Percentiles rank a stretch among this genome's conserved stretches.
Conservation (phyloP, 2,888 invertebrate genomes). For the Gnatocerus cornutus region DNA sequence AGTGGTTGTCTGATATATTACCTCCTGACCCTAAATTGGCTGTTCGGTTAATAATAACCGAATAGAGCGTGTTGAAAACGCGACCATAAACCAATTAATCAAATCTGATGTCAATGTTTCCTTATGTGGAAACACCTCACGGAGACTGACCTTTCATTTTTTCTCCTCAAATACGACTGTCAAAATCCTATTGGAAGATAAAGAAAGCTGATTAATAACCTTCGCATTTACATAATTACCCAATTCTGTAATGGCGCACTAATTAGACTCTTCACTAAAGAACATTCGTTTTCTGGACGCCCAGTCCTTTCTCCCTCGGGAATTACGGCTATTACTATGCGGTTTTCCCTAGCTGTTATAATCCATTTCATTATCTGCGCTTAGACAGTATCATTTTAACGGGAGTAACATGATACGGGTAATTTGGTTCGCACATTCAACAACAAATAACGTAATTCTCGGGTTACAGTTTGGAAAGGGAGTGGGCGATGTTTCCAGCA, state of each 20-base stretch:
- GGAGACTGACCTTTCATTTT: constrained; percentile 28
- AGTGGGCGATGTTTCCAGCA: constrained; percentile 33
- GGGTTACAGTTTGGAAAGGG: constrained; percentile 44
- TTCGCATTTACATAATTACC: constrained; percentile 37
- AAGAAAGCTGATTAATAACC: constrained; percentile 21
- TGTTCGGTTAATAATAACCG: constrained; percentile 52
- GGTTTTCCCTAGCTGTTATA: constrained; percentile 49
- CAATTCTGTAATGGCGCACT: constrained; percentile 24
- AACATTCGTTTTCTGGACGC: not conserved
- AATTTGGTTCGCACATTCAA: constrained; percentile 53
- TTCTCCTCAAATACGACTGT: constrained; percentile 24
- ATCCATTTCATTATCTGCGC: constrained; percentile 52
- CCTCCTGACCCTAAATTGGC: constrained; percentile 55
- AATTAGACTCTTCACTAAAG: constrained; percentile 11
- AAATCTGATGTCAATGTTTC: constrained; percentile 45
- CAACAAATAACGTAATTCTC: constrained; percentile 53
- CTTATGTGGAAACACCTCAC: constrained; percentile 40
- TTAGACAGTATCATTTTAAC: constrained; percentile 52
- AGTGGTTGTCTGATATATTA: constrained; percentile 54
- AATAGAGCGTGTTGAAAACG: constrained; percentile 47
- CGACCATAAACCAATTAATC: constrained; percentile 47
- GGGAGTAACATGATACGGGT: constrained; percentile 48
- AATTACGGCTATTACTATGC: constrained; percentile 36
- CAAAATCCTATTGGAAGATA: constrained; percentile 27
- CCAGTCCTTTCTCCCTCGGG: constrained; percentile 31